Evolutionary conservation across 1,140 invertebrate genomes (phyloP), one percentile per base, ranked within the genome.

Genomic region (Drosophila oshimai): DNA sequence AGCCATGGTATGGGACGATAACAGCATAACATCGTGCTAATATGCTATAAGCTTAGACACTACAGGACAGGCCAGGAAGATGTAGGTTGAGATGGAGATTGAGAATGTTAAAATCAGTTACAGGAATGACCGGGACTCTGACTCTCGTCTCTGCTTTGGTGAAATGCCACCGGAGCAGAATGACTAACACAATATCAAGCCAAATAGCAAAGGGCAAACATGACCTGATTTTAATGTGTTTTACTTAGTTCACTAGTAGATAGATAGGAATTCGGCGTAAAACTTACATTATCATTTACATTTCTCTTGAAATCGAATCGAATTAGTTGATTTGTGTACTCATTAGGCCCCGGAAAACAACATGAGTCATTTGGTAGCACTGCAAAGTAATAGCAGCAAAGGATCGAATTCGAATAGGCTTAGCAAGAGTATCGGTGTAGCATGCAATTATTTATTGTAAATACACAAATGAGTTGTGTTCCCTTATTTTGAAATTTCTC

Each of bases 171-270:
- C 42, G 42, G n/a, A 24, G 31, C 33, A 26, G 31, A 24, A 20
- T 26, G 34, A 61, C 24, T 60, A 60, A 17, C 47, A 18, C 37
- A 39, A 61, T 67, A 41, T 53, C 47, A 44, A 54, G 64, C 57
- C 57, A 67, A 65, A 65, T 36, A 64, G 13, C 12, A 45, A 46
- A 3, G 17, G 57, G 53, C 34, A 42, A 36, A 62, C 18, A 65
- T 47, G 33, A 65, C 62, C 62, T 65, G 62, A 67, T 62, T 65
- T 67, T 65, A 50, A 68, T 53, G 44, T 33, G 18, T 68, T 68
- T 68, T 68, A 44, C 53, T 68, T 54, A 44, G 39, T 68, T 68
- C 37, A 44, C 49, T 68, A 37, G 31, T 67, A 67, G 36, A 18
- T 68, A 68, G 62, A 51, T 67, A 67, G 60, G 45, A 68, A 49